Base-by-base conservation (phyloP, 30 jellyfish, hydroid and myxozoan genomes). In the Chironex yamaguchii region DNA sequence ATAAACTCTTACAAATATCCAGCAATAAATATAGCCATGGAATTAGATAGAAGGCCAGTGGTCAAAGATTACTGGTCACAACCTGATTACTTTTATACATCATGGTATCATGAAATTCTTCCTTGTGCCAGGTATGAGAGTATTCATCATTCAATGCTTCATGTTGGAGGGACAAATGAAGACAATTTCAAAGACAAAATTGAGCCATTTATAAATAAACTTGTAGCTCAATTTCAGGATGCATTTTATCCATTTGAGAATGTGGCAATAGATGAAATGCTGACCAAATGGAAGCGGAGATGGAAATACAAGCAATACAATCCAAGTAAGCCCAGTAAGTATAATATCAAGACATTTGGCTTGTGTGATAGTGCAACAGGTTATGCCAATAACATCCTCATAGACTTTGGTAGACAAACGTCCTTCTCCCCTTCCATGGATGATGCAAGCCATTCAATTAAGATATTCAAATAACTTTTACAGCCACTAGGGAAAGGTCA, bases 281-380 rank as follows among this genome's bases (percentile, higher is more conserved):
- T 84, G 0, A 12, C 72, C 3, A 35, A 67, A 3, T 84, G 75
- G 34, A 71, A 84, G 53, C 91, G 93, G 0, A 12, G 91, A 42
- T 84, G 90, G 75, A 73, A 84, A 33, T n/a, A 50, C 58, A 72
- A 84, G 49, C 89, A 52, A 62, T 84, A 84, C 33, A 84, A 84
- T 49, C 92, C 92, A 0, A 51, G 28, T 2, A 84, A 84, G 62
- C 92, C 92, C 0, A 32, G 48, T 4, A 84, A 71, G 4, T 73
- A 71, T 35, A 91, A 84, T 29, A 72, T 70, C 1, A 81, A 81
- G 50, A 67, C 83, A 2, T 67, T 29, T 67, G 92, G 83, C 28
- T 29, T 81, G 1, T 81, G 91, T 64, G 84, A 81, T 71, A 62
- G 75, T 63, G 90, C 76, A 54, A 79, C 91, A 6, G 92, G 92